Evolutionary conservation across 2,797 vertebrate genomes (phyloP), one percentile per base, ranked within the genome.

Genomic region (Podarcis siculus): DNA sequence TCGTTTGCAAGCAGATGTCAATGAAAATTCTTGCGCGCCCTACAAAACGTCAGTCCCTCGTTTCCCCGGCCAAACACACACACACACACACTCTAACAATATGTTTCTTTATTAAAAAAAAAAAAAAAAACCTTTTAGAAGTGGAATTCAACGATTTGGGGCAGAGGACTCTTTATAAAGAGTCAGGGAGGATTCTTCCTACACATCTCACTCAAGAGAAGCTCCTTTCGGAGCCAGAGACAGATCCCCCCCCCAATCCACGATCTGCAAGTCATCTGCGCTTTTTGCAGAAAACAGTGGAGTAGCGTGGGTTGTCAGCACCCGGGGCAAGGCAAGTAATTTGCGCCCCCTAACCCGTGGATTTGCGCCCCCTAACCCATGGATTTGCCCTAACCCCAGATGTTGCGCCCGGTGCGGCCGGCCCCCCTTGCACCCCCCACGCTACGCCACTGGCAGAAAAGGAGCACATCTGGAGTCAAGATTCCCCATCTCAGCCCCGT

Each of bases 391-490:
- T n/a, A n/a, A n/a, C n/a, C n/a, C n/a, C n/a, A n/a, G n/a, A n/a
- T n/a, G n/a, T n/a, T n/a, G n/a, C n/a, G n/a, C n/a, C n/a, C n/a
- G n/a, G n/a, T n/a, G n/a, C n/a, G n/a, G n/a, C n/a, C n/a, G n/a
- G n/a, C n/a, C n/a, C n/a, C n/a, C n/a, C n/a, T n/a, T n/a, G n/a
- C n/a, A n/a, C n/a, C n/a, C n/a, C n/a, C n/a, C n/a, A n/a, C n/a
- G n/a, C n/a, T n/a, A n/a, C n/a, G n/a, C n/a, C n/a, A n/a, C n/a
- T n/a, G n/a, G n/a, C n/a, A n/a, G n/a, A n/a, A n/a, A 89, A 88
- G 10, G 83, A 35, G 80, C 81, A 91, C 90, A 91, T 93, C 91
- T 91, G 93, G 90, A 92, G 86, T 87, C 90, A 85, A 89, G 93
- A 89, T 66, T 32, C 82, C 77, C 83, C 61, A 64, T 5, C 61